Evolutionary conservation across 2,113 vertebrate genomes (phyloP), one percentile per base, ranked within the genome.

Genomic region (Aythya baeri): DNA sequence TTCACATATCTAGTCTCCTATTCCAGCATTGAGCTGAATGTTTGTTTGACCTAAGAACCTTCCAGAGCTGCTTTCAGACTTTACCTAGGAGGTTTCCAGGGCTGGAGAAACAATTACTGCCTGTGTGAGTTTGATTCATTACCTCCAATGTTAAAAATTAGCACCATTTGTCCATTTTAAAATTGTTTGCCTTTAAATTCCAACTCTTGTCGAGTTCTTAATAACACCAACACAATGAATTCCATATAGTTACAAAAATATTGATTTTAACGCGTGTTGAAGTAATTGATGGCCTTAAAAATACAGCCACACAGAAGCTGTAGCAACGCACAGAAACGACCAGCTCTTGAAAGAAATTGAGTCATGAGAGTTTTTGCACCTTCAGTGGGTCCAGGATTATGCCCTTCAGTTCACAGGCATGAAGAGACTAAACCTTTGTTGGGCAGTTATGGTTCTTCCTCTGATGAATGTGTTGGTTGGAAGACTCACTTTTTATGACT

Each of bases 201-300:
- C 43, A 71, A 17, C 27, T 85, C 43, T 70, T 78, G 44, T 63
- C 55, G 58, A 59, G 63, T 85, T 97, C 67, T 91, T 96, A 89
- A 82, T 91, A 89, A 66, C 32, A 76, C 15, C 18, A 50, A 62
- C 15, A n/a, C 72, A 89, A 4, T 91, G 92, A 88, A 73, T 91
- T 83, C 59, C 79, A 43, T 89, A 67, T 83, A 74, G 67, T 88
- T 93, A 89, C 43, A 89, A 91, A 93, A 86, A 77, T 86, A 92
- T 86, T 95, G 89, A 85, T 95, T 94, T 96, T 91, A 80, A 57
- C 44, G 15, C 62, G 43, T 85, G 95, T 95, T 83, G 63, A 86
- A 93, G 59, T 77, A 88, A 93, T 62, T 38, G 61, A 80, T 89
- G 59, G 25, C 86, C 71, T 93, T 77, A 86, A 94, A 75, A 89